Evolutionary conservation across 92 coral and sea anemone species (phyloP).

Genomic region (Heteractis magnifica): DNA sequence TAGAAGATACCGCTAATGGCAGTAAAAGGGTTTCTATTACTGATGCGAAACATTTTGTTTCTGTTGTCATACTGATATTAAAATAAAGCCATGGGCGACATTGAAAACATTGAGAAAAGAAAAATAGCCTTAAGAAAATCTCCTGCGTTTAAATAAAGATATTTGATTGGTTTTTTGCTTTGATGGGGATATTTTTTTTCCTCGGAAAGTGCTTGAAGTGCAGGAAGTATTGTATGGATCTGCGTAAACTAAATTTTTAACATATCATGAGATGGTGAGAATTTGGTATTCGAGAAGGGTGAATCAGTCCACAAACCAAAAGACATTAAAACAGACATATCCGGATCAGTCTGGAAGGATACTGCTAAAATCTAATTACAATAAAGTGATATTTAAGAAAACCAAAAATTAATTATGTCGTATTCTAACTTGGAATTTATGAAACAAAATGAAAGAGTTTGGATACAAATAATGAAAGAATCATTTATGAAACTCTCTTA

Average conservation of each 20-base stretch:
- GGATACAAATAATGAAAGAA: not conserved
- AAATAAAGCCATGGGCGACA: conserved; percentile 4
- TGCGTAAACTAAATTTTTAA: not conserved
- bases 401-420: not conserved
- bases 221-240: not conserved
- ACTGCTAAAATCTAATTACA: not conserved
- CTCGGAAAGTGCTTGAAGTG: not conserved
- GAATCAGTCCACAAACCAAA: not conserved
- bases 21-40: conserved; percentile 10
- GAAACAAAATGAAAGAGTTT: not conserved
- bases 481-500: not conserved
- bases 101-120: not conserved
- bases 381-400: not conserved
- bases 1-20: conserved; percentile 22
- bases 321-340: not conserved
- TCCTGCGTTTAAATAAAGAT: not conserved
- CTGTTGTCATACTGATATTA: conserved; percentile 4
- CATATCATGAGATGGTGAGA: not conserved
- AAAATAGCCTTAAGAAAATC: conserved; percentile 3
- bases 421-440: not conserved
- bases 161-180: not conserved
- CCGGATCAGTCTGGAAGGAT: not conserved
- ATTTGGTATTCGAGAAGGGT: not conserved
- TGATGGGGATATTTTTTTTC: not conserved
- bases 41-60: not conserved